Evolutionary conservation across 2,888 invertebrate genomes (phyloP), one percentile per base, ranked within the genome.

Genomic region (Physocephala rufipes): DNA sequence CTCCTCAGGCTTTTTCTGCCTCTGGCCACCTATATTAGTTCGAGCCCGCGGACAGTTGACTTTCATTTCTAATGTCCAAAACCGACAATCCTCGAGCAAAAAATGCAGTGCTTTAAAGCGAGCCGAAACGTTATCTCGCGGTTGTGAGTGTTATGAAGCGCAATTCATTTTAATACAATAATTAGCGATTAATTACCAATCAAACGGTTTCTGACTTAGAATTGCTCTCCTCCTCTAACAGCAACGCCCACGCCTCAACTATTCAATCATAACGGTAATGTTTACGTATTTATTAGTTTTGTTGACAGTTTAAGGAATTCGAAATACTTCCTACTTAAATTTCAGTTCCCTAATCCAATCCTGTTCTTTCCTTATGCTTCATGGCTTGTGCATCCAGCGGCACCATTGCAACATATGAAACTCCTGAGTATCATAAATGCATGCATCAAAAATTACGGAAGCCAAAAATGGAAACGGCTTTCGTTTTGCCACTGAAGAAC

Each of bases 381-480:
- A 4, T n/a, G 16, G 36, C 9, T 47, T n/a, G n/a, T n/a, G n/a
- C n/a, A n/a, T n/a, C n/a, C n/a, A n/a, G n/a, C n/a, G n/a, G n/a
- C n/a, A n/a, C 21, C 26, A 21, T 28, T 26, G 26, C 58, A 24
- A 3, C 13, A 1, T 9, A 58, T 28, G 47, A 43, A 63, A 63
- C 45, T 49, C 63, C 19, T 51, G 36, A 24, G 47, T 58, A 58
- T 67, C 58, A 67, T 58, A 26, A 55, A 55, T 67, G 67, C 55
- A 67, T 67, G 21, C 58, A 21, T 36, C 28, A 51, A 51, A 19
- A 28, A 65, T 30, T 36, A 58, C 61, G 68, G 51, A 61, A 68
- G 36, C 45, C 68, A 62, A 62, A 68, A 61, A 36, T 62, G 61
- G 51, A 68, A 68, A 62, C 62, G 68, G 62, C 51, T 68, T 36